Evolutionary conservation across 1,140 invertebrate genomes (phyloP).

Genomic region (Drosophila tsacasi): DNA sequence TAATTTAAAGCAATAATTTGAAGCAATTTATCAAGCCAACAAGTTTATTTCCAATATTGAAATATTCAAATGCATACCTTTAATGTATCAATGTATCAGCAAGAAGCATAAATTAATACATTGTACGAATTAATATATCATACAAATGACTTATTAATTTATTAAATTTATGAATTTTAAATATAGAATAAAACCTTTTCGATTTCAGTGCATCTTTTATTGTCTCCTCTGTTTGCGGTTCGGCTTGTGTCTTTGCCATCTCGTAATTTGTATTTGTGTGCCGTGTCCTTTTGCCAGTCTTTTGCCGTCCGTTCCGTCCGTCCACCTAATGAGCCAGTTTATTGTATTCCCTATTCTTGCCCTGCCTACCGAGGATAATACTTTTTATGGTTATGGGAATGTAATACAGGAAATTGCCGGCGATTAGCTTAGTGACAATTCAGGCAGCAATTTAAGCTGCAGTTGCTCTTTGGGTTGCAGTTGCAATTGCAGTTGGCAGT

Average conservation of each 20-base stretch:
- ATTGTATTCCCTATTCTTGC: conserved; percentile 36
- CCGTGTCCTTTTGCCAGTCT: conserved; percentile 35
- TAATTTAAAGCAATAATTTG: neutral
- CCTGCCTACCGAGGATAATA: conserved; percentile 21
- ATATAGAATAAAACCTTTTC: neutral
- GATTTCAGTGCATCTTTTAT: conserved; percentile 32
- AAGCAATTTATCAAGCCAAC: neutral
- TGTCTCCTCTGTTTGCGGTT: conserved; percentile 43
- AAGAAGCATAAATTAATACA: neutral
- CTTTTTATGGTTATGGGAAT: conserved; percentile 53
- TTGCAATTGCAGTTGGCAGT: conserved; percentile 46
- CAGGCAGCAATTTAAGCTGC: conserved; percentile 33
- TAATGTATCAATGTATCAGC: neutral
- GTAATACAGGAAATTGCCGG: conserved; percentile 61
- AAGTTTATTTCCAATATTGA: neutral
- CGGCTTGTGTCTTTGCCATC: conserved; percentile 42
- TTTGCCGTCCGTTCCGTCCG: neutral
- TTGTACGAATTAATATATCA: neutral
- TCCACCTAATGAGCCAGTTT: conserved; percentile 47
- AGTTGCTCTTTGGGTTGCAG: conserved; percentile 16
- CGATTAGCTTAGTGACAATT: conserved; percentile 63
- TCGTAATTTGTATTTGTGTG: conserved; percentile 61
- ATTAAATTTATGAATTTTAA: neutral
- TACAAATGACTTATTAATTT: neutral
- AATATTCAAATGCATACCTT: neutral